Evolutionary conservation across 2,888 invertebrate genomes (phyloP).

Genomic region (Nymphalis polychloros): DNA sequence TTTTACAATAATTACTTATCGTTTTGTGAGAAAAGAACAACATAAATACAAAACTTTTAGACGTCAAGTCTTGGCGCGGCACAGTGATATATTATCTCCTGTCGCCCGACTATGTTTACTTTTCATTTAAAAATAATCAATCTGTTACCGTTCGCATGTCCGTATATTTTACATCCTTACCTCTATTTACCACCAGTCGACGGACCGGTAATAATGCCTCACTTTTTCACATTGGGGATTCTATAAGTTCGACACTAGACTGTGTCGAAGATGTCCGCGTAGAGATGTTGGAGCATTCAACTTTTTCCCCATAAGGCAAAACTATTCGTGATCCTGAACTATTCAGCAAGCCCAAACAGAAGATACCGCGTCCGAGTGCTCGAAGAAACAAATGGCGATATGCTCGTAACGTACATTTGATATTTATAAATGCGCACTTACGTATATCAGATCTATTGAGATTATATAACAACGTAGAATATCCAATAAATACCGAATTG

Average conservation of each 20-base stretch:
- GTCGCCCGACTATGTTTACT: not conserved
- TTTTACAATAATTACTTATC: not conserved
- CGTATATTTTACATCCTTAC: slow-evolving; percentile 15
- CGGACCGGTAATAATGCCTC: too few relatives aligned
- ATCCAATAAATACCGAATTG: slow-evolving; percentile 13
- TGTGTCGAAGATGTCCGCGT: slow-evolving; percentile 8
- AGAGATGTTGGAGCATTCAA: slow-evolving; percentile 22
- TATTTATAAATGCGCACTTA: slow-evolving; percentile 30
- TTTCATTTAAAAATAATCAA: slow-evolving; percentile 4
- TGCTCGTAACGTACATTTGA: slow-evolving; percentile 2
- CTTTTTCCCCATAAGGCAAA: slow-evolving; percentile 27
- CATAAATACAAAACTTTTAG: not conserved
- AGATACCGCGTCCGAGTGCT: slow-evolving; percentile 15
- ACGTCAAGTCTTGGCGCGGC: not conserved
- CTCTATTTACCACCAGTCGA: slow-evolving; percentile 2
- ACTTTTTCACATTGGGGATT: too few relatives aligned
- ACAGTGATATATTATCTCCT: not conserved
- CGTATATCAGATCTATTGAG: slow-evolving; percentile 3
- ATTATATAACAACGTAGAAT: slow-evolving; percentile 7
- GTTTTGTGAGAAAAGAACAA: not conserved
- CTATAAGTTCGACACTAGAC: too few relatives aligned
- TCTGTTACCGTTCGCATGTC: not conserved
- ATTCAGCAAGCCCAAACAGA: slow-evolving; percentile 14
- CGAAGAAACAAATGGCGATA: slow-evolving; percentile 5
- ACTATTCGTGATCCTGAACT: slow-evolving; percentile 16